These are phyloP conservation scores for Heterodera schachtii DNA, from an alignment of 1,140 invertebrate genomes.

Conservation along the genomic window DNA sequence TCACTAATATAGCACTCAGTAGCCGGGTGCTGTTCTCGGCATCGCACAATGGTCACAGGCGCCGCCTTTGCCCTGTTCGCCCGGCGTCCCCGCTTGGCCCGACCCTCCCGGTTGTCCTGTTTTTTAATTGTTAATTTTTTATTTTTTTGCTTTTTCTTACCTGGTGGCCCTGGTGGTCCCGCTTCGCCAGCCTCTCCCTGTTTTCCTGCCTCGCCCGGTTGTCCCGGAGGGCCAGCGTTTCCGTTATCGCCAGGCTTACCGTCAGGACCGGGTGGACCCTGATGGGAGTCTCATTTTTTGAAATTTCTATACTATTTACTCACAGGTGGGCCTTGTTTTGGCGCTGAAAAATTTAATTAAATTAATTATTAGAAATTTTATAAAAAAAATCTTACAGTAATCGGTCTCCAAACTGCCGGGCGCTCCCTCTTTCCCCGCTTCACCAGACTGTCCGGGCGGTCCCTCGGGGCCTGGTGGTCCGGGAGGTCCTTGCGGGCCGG, in stretches of 20 bases:
- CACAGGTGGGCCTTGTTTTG: neutral
- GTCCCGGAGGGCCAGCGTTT: slow-evolving; percentile 2
- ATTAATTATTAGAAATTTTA: neutral
- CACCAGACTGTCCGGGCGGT: slow-evolving; percentile 12
- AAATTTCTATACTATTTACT: neutral
- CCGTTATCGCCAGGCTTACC: slow-evolving; percentile 11
- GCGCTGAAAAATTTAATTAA: neutral
- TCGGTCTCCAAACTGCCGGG: slow-evolving; percentile 19
- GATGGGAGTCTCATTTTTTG: neutral
- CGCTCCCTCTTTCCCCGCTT: slow-evolving; percentile 34
- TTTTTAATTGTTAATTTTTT: neutral
- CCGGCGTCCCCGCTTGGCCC: neutral
- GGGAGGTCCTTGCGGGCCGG: slow-evolving; percentile 26
- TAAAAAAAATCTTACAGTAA: neutral
- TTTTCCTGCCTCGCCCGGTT: neutral
- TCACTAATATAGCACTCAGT: neutral
- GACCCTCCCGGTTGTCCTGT: slow-evolving; percentile 19
- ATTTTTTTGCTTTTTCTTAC: neutral
- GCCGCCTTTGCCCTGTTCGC: slow-evolving; percentile 7
- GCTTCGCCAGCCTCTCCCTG: slow-evolving; percentile 20
- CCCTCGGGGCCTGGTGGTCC: slow-evolving; percentile 32
- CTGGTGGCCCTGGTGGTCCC: slow-evolving; percentile 20
- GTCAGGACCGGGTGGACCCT: slow-evolving; percentile 19
- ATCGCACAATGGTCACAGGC: slow-evolving; percentile 18
- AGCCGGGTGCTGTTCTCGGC: slow-evolving; percentile 18